Conservation (phyloP, 2,113 vertebrate species). For the Physeter macrocephalus region DNA sequence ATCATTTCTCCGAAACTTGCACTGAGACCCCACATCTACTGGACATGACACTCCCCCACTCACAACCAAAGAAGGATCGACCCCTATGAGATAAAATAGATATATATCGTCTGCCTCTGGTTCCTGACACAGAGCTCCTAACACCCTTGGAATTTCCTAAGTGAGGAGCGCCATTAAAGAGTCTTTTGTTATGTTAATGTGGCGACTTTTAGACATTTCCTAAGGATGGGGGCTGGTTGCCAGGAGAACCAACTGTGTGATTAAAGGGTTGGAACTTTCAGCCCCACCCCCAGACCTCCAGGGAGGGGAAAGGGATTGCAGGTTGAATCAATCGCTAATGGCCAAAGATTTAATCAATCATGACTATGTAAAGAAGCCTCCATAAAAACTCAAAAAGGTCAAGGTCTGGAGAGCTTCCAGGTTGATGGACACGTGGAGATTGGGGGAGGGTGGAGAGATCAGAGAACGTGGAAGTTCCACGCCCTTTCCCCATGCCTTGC, state of each 20-base stretch:
- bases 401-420: neutral
- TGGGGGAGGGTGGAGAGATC: fast-evolving
- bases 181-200: neutral
- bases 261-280: neutral
- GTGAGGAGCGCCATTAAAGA: neutral
- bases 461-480: fast-evolving
- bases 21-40: neutral
- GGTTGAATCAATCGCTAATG: neutral
- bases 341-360: neutral
- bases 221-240: neutral
- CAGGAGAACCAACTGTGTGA: neutral
- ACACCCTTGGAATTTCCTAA: neutral
- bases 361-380: neutral
- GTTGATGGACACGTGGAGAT: neutral
- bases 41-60: neutral
- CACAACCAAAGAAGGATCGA: neutral
- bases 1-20: neutral
- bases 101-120: neutral
- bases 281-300: neutral
- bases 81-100: neutral
- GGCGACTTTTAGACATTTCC: neutral
- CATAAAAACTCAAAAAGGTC: neutral
- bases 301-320: neutral
- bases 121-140: neutral
- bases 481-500: neutral